These are phyloP conservation scores for Syngnathus typhle DNA, from an alignment of 2,113 vertebrate species.

Conservation along the genomic window DNA sequence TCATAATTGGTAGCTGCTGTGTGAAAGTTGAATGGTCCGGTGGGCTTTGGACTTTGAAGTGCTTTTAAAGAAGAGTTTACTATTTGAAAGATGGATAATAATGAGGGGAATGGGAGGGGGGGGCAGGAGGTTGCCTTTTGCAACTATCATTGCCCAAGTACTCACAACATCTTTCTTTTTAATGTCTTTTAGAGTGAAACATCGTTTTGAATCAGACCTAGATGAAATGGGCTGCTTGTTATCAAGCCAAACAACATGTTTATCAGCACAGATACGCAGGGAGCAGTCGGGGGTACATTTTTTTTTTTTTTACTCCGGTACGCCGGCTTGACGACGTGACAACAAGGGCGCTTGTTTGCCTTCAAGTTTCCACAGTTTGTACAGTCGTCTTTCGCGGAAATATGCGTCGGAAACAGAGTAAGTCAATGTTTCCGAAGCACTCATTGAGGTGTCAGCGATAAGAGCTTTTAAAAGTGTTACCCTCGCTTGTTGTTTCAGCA, in stretches of 20 bases:
- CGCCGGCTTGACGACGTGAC: slow-evolving; percentile 19
- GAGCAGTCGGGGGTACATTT: slow-evolving; percentile 30
- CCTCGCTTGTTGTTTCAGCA: slow-evolving; percentile 46
- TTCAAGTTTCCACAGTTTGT: slow-evolving; percentile 44
- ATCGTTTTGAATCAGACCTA: slow-evolving; percentile 30
- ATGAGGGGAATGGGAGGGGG: neutral
- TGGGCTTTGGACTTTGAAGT: slow-evolving; percentile 23
- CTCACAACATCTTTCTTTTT: neutral
- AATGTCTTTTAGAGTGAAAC: slow-evolving; percentile 17
- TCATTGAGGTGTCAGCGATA: slow-evolving; percentile 36
- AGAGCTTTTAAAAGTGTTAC: slow-evolving; percentile 46
- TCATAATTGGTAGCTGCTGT: slow-evolving; percentile 29
- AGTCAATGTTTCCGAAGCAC: slow-evolving; percentile 29
- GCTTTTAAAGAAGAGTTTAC: slow-evolving; percentile 21
- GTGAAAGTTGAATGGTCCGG: slow-evolving; percentile 33
- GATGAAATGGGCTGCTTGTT: slow-evolving; percentile 34
- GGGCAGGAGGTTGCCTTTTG: neutral
- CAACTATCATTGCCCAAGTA: neutral
- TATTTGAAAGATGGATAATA: slow-evolving; percentile 10
- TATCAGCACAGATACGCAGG: slow-evolving; percentile 38
- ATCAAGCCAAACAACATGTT: slow-evolving; percentile 46
- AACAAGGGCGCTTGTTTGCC: slow-evolving; percentile 24
- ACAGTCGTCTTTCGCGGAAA: slow-evolving; percentile 17
- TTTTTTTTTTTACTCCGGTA: slow-evolving; percentile 34
- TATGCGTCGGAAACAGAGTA: slow-evolving; percentile 41